Conservation (phyloP, 2,113 vertebrate genomes). For the Empidonax alnorum region DNA sequence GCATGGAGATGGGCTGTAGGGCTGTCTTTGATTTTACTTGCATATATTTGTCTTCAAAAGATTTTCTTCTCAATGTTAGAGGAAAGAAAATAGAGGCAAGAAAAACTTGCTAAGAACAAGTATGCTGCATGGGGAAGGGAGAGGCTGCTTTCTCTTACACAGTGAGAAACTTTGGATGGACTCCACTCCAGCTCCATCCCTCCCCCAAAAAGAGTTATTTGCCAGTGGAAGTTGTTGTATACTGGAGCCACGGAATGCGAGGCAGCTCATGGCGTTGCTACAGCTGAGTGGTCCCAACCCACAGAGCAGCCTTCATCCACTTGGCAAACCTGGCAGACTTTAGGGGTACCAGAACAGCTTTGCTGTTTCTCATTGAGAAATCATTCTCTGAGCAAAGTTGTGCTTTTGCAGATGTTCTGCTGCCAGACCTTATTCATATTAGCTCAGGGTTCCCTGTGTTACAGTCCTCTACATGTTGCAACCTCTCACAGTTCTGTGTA, state of each 20-base stretch:
- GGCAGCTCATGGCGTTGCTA: not conserved
- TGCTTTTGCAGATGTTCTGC: not conserved
- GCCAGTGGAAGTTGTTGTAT: not conserved
- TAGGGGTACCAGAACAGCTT: not conserved
- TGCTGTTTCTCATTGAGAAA: not conserved
- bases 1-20: not conserved
- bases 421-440: not conserved
- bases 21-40: not conserved
- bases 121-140: not conserved
- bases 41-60: not conserved
- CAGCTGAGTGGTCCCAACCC: not conserved
- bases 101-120: not conserved
- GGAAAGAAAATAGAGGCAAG: not conserved
- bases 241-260: not conserved
- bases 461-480: not conserved
- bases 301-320: not conserved
- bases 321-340: not conserved
- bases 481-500: not conserved
- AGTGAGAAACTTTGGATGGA: not conserved
- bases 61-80: not conserved
- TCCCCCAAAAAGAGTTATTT: not conserved
- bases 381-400: not conserved
- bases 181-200: not conserved
- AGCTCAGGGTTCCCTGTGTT: not conserved
- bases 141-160: not conserved